Evolutionary conservation across 2,797 vertebrate species (phyloP).

Genomic region (Chaetophractus vellerosus): DNA sequence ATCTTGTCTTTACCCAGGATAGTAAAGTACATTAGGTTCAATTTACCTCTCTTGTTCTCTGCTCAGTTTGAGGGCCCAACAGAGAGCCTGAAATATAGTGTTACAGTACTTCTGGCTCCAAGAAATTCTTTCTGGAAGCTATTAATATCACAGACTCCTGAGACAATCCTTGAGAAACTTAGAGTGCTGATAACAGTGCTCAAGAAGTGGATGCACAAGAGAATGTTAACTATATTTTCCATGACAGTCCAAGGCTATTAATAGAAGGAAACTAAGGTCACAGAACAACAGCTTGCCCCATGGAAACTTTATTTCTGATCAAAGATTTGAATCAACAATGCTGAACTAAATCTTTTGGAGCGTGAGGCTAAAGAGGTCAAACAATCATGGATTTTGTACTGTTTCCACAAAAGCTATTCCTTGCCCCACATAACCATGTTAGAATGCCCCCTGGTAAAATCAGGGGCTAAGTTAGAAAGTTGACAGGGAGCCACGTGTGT

Average conservation of each 20-base stretch:
- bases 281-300: constrained; percentile 53
- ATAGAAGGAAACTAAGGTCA: constrained; percentile 62
- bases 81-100: constrained; percentile 30
- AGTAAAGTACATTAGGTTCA: constrained; percentile 1
- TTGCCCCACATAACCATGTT: neutral
- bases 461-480: neutral
- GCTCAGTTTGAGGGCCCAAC: neutral
- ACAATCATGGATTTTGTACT: neutral
- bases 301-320: constrained; percentile 65
- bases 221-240: constrained; percentile 41
- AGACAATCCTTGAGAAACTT: constrained; percentile 17
- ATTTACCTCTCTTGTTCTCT: constrained; percentile 40
- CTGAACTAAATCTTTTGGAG: constrained; percentile 53
- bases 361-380: constrained; percentile 16
- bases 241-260: constrained; percentile 48
- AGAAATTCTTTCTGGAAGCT: constrained; percentile 48
- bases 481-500: neutral
- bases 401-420: neutral
- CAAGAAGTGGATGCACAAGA: constrained; percentile 11
- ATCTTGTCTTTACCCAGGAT: constrained; percentile 27
- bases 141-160: neutral
- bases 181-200: neutral
- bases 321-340: constrained; percentile 71
- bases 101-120: constrained; percentile 19
- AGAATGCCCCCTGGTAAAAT: neutral